Evolutionary conservation across 2,888 invertebrate genomes (phyloP), one percentile per base, ranked within the genome.

Genomic region (Trichogramma evanescens): DNA sequence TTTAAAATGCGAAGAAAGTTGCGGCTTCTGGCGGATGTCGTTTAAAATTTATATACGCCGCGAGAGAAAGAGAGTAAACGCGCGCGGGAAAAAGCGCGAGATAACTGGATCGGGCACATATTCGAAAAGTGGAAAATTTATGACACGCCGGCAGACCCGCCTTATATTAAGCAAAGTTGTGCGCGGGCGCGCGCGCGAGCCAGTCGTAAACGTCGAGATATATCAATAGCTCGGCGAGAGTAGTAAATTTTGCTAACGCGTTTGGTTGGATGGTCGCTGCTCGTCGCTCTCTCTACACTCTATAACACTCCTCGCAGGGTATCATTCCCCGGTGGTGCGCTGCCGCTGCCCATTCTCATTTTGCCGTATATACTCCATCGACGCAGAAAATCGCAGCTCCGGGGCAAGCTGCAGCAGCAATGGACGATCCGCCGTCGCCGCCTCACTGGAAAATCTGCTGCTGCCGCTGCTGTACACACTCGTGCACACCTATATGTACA

Each of bases 201-300:
- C 66, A 71, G 72, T 72, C 72, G 75, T 75, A 74, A 75, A 75
- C 63, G 72, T 73, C 73, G 68, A 71, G 72, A 74, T 75, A 73
- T 72, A 75, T 74, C 74, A 74, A 74, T 74, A 72, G 71, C 67
- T 63, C 59, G 66, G 62, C 13, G 62, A 63, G 62, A 65, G 67
- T 66, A 66, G 66, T 69, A 70, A 70, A 71, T 71, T 74, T 69
- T 62, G 13, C 58, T 9, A 40, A 48, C 46, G 46, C 13, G 52
- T 13, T 13, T 13, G 13, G 13, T 13, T 13, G 13, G 13, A 13
- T 13, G 13, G 13, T 48, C 67, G 63, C 57, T 61, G 54, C 43
- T 56, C 55, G 42, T 42, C 42, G 41, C 38, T 38, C 50, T 54
- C 48, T 42, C 51, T 45, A 49, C 43, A 13, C 13, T 13, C 13